Evolutionary conservation across 2,797 vertebrate species (phyloP), one percentile per base, ranked within the genome.

Genomic region (Microctenopoma steveboyesi): DNA sequence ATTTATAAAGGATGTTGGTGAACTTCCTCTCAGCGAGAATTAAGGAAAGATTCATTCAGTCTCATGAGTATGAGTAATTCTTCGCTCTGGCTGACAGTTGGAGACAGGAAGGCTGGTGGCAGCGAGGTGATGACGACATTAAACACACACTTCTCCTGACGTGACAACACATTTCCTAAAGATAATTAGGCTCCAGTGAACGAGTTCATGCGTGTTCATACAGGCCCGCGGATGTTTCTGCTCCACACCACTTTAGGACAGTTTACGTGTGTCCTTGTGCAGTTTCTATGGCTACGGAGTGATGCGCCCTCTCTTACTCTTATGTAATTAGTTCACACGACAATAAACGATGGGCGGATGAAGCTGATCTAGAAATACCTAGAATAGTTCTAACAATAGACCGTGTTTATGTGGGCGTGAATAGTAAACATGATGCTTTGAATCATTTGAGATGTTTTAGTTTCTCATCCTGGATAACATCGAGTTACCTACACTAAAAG

Each of bases 201-300:
- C 74, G 62, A 57, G 74, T 37, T 75, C 33, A 55, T 43, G 63
- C 71, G 76, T n/a, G 82, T 67, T 39, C 18, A 45, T 27, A 12
- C 50, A 67, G 47, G 47, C 16, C 74, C 53, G 33, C 9, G 54
- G 56, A 60, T 56, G 16, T 55, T 61, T 46, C 53, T 18, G 33
- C 30, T 63, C 47, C 42, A 16, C 33, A 25, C 18, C 51, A 40
- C 39, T 64, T 22, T 22, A 22, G 22, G 22, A 22, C 22, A 22
- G 22, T 22, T 22, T 22, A 22, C 22, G 22, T 22, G 15, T 50
- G 8, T 37, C 35, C 35, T 37, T 30, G 35, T 37, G 8, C 35
- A 1, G 35, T 30, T 30, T 30, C 28, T 30, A 30, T 30, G 28
- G 28, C 28, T 30, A 30, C 28, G 28, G 5, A 30, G 5, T 30